Evolutionary conservation across 2,888 invertebrate genomes (phyloP), one percentile per base, ranked within the genome.

Genomic region (Phytoseiulus persimilis): DNA sequence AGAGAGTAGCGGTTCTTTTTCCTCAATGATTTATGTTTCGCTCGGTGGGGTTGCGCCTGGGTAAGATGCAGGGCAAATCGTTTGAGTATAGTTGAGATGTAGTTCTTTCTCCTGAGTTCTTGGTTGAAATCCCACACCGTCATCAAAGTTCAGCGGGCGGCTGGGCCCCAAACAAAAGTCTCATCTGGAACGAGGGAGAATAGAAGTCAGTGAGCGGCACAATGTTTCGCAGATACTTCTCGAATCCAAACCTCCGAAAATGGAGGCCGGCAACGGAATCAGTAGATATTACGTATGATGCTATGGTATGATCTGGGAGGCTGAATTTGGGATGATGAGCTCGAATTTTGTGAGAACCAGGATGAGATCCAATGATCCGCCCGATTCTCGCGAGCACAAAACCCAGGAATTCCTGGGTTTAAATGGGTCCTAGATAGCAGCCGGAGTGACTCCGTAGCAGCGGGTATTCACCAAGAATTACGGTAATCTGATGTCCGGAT

Each of bases 101-200:
- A 87, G 33, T 87, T 87, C 87, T 87, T 87, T 87, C 87, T 87
- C 87, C 87, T 87, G 87, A 87, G 87, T 87, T 87, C 87, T 87
- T 87, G 87, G 33, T 87, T 87, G 87, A 87, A 87, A 45, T 87
- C 87, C n/a, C 39, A 33, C 39, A 33, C 87, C n/a, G 39, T 33
- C 87, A 87, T 87, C 87, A 87, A 87, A 45, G 39, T 33, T 45
- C 87, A 45, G 33, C n/a, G 39, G 87, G 87, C 45, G 39, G 32
- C 87, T n/a, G 32, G 28, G 39, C 39, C 32, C 33, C 87, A 9
- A 45, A 33, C 32, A 33, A 87, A 32, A 39, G 6, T n/a, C n/a
- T 45, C 87, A 87, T 87, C 87, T 87, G 87, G 11, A 87, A 87
- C 32, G 84, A 31, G 18, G 18, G 32, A 33, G 33, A 33, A 45